These are phyloP conservation scores for Colius striatus DNA, from an alignment of 2,113 vertebrate species.

Conservation along the genomic window DNA sequence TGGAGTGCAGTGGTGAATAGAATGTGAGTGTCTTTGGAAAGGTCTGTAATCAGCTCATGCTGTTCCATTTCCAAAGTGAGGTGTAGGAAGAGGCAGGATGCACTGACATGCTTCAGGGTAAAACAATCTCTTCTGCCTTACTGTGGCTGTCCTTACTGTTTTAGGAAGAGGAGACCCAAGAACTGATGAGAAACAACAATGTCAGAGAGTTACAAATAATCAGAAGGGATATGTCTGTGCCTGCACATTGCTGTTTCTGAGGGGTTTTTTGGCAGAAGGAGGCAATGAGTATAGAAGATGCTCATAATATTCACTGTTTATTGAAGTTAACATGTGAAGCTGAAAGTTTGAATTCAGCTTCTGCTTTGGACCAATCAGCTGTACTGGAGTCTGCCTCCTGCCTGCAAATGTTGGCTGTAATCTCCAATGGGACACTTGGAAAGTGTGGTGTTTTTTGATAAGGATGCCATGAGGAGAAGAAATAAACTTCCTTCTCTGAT, in stretches of 20 bases:
- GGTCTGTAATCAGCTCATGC: not conserved
- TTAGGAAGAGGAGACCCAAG: not conserved
- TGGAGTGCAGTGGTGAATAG: not conserved
- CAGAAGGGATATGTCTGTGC: not conserved
- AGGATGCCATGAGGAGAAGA: not conserved
- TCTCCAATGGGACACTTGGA: not conserved
- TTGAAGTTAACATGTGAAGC: not conserved
- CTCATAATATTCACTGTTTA: not conserved
- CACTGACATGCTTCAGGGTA: not conserved
- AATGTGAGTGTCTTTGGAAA: not conserved
- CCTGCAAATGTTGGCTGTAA: not conserved
- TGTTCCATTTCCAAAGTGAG: not conserved
- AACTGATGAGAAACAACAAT: not conserved
- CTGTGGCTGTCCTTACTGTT: not conserved
- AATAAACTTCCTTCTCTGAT: not conserved
- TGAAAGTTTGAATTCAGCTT: not conserved
- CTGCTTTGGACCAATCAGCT: not conserved
- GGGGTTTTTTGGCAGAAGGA: not conserved
- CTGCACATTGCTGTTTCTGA: not conserved
- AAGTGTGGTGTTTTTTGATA: not conserved
- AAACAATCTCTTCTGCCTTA: not conserved
- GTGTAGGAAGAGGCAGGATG: not conserved
- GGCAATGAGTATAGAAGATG: not conserved
- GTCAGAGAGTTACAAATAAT: not conserved
- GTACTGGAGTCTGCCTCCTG: not conserved